Conservation (phyloP, 2,888 invertebrate species). For the Liopterus haemorrhoidalis region DNA sequence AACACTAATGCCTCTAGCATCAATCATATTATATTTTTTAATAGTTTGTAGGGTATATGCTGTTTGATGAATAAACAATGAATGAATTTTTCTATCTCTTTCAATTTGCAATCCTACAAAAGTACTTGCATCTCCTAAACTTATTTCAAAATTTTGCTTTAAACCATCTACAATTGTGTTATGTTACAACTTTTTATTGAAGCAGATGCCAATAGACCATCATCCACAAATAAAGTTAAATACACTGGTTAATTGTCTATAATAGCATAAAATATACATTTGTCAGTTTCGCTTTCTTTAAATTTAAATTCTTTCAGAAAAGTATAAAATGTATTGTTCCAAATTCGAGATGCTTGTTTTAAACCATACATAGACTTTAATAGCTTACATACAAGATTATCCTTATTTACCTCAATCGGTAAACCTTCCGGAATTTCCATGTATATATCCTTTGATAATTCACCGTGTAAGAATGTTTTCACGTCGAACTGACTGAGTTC, state of each 20-base stretch:
- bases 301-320: too few relatives aligned
- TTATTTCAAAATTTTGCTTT: constrained; percentile 18
- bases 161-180: too few relatives aligned
- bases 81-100: neutral
- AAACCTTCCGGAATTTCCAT: too few relatives aligned
- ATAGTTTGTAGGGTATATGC: neutral
- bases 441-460: too few relatives aligned
- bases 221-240: constrained; percentile 28
- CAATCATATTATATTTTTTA: neutral
- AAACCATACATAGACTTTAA: constrained; percentile 10
- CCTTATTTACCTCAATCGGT: too few relatives aligned
- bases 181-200: constrained; percentile 6
- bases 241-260: too few relatives aligned
- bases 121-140: constrained; percentile 10
- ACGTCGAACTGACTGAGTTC: too few relatives aligned
- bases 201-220: constrained; percentile 24
- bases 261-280: too few relatives aligned
- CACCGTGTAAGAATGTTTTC: too few relatives aligned
- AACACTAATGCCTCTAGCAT: neutral
- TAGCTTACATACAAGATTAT: constrained; percentile 1
- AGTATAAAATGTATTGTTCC: constrained; percentile 26
- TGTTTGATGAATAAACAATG: neutral
- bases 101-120: constrained; percentile 27
- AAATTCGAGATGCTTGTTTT: constrained; percentile 28
- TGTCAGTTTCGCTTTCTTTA: too few relatives aligned